A percentile compares a stretch with the other conserved stretches of the same genome.
Evolutionary conservation across 2,888 invertebrate species (phyloP).

Genomic region (Lasius platythorax): DNA sequence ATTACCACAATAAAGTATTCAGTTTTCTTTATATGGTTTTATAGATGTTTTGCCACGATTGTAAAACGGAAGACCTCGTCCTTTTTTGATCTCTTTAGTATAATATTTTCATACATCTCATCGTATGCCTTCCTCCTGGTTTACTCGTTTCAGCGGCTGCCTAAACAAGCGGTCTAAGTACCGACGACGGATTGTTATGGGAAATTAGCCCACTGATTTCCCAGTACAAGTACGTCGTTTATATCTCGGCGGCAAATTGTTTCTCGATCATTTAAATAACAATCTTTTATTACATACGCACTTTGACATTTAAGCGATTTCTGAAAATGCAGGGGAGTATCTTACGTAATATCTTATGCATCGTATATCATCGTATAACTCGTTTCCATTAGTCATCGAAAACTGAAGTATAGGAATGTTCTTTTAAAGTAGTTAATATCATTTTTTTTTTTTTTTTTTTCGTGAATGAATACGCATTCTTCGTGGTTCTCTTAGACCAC

Average conservation of each 20-base stretch:
- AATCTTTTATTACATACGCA: not conserved
- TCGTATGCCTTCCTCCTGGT: not conserved
- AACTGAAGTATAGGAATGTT: not conserved
- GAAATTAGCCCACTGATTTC: constrained; percentile 43
- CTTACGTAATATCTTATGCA: not conserved
- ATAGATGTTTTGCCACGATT: not conserved
- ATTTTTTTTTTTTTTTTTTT: not conserved
- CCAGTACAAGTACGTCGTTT: not conserved
- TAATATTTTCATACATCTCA: not conserved
- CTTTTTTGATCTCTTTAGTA: constrained; percentile 17
- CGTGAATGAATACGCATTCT: constrained; percentile 12
- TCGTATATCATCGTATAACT: not conserved
- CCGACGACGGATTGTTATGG: constrained; percentile 44
- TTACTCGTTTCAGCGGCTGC: constrained; percentile 7
- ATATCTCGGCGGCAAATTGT: not conserved
- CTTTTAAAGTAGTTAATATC: constrained; percentile 14
- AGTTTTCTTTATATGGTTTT: no score
- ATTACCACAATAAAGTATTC: not conserved
- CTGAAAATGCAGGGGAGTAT: not conserved
- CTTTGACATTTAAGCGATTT: not conserved
- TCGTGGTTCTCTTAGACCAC: not conserved
- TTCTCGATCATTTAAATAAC: constrained; percentile 11
- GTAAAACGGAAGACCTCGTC: not conserved
- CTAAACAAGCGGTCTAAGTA: constrained; percentile 35
- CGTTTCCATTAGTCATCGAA: not conserved